Percentiles rank a stretch among this genome's conserved stretches.
These are phyloP conservation scores for Coreius guichenoti DNA, from an alignment of 2,797 vertebrate genomes.

Conservation along the genomic window DNA sequence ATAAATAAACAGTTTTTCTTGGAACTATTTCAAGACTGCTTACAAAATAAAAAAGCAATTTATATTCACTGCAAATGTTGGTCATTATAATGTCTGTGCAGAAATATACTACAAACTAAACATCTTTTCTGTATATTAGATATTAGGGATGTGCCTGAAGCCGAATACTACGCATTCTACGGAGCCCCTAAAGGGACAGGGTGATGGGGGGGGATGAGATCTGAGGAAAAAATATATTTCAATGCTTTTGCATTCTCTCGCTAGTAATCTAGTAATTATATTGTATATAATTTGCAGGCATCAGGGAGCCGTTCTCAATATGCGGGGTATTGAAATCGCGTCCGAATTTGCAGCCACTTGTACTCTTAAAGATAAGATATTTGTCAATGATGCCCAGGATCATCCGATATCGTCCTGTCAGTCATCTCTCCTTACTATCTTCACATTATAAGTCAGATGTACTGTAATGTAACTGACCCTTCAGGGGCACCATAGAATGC, in stretches of 20 bases:
- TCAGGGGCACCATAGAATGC: too few relatives aligned
- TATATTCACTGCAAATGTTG: slow-evolving; percentile 12
- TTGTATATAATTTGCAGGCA: background rate
- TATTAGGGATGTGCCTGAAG: background rate
- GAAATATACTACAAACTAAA: background rate
- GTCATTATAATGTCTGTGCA: background rate
- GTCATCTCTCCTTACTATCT: background rate
- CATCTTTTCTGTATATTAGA: background rate
- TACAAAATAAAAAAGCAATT: background rate
- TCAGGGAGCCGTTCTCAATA: background rate
- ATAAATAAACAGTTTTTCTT: background rate
- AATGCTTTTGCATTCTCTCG: background rate
- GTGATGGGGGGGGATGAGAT: too few relatives aligned
- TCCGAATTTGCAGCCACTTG: background rate
- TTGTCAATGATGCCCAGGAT: background rate
- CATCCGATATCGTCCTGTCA: background rate
- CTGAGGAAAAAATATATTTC: too few relatives aligned
- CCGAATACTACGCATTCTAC: background rate
- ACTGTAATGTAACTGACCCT: background rate
- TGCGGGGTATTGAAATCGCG: background rate
- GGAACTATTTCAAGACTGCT: background rate
- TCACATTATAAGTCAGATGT: background rate
- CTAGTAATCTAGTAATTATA: background rate
- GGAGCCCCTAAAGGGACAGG: too few relatives aligned
- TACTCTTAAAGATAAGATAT: background rate